Evolutionary conservation across 2,888 invertebrate species (phyloP), one percentile per base, ranked within the genome.

Genomic region (Heteromyza rotundicornis): DNA sequence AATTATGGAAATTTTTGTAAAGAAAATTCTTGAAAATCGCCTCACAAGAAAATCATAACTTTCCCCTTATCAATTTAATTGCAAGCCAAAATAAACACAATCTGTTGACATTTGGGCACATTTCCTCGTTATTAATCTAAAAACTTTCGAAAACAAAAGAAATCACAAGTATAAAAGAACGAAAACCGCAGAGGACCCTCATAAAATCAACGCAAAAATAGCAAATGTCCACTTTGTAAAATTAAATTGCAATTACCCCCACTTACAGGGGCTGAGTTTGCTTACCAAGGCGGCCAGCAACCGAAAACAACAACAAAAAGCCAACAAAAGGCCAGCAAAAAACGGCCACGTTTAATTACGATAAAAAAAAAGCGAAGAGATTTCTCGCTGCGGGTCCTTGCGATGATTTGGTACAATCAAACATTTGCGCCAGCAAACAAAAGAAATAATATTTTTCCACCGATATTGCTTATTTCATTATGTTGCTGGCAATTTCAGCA

Each of bases 401-500:
- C 7, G 17, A 47, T 20, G 19, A 47, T 47, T 47, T 47, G 5
- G n/a, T n/a, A 40, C 47, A 47, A 47, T 47, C 17, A 17, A 20
- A 47, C 47, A 47, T 3, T n/a, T 35, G n/a, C 2, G 27, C 14
- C 20, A n/a, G 24, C 24, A 12, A 1, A 47, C 47, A 2, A n/a
- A n/a, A n/a, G n/a, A n/a, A n/a, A n/a, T n/a, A n/a, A 47, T 47
- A 47, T 47, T 47, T 47, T 10, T 19, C 19, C 40, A 40, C 19
- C 47, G 40, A 47, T 47, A 47, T 66, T n/a, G n/a, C n/a, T n/a
- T 68, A 67, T 71, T 71, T 68, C 67, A 68, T 69, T 66, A 68
- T 68, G 64, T 61, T 64, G 62, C 63, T 71, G 66, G 75, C 75
- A 76, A 76, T 76, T 76, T 77, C 66, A 68, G 73, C 77, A 79